Percentiles rank a stretch among this genome's conserved stretches.
Evolutionary conservation across 2,113 vertebrate species (phyloP).

Genomic region (Stigmatopora nigra): DNA sequence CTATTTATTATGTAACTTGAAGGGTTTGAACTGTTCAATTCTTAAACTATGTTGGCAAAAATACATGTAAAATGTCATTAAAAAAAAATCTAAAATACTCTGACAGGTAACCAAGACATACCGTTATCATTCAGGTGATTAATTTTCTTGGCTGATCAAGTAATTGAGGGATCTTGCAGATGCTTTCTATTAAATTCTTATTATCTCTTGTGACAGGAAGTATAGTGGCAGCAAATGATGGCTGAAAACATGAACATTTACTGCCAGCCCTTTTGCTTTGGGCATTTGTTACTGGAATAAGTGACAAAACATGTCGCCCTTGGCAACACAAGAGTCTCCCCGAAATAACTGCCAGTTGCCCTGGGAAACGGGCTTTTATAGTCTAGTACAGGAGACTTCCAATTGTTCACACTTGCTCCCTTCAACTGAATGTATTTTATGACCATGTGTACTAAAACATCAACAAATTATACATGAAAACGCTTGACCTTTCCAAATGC

Average conservation of each 20-base stretch:
- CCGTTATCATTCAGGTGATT: neutral
- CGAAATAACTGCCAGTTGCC: constrained; percentile 37
- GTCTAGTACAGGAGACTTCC: constrained; percentile 15
- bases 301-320: constrained; percentile 54
- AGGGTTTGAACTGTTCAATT: constrained; percentile 12
- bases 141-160: neutral
- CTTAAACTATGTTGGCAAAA: neutral
- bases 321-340: constrained; percentile 30
- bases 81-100: neutral
- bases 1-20: constrained; percentile 20
- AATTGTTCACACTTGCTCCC: constrained; percentile 2
- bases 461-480: constrained; percentile 2
- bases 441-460: constrained; percentile 1
- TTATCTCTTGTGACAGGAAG: too few relatives aligned
- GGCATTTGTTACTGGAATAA: constrained; percentile 50
- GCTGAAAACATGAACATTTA: too few relatives aligned
- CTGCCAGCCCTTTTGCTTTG: constrained; percentile 29
- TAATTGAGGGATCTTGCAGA: neutral
- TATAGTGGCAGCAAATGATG: too few relatives aligned
- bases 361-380: constrained; percentile 30
- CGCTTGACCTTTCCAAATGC: neutral
- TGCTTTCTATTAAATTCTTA: neutral
- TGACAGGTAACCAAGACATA: neutral
- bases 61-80: neutral
- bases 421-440: constrained; percentile 8